phyloP scores from a whole-genome alignment of 37 sponge, comb jelly and placozoan species.

The Corticium candelabrum region DNA sequence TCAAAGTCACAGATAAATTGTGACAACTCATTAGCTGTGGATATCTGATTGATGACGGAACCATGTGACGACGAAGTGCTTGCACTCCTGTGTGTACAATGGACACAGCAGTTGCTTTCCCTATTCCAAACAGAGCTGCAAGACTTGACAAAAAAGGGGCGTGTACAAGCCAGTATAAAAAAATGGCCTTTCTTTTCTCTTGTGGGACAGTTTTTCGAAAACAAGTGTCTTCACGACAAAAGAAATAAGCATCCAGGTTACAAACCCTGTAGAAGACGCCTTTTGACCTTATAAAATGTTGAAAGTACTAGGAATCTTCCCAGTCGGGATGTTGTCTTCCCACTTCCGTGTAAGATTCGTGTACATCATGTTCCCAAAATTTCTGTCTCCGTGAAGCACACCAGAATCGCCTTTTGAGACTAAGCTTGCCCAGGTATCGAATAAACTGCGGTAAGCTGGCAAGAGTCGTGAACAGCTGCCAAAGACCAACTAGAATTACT shows the following conservation, averaged over 20 bases:
- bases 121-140: constrained; percentile 11
- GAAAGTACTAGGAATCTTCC: constrained; percentile 12
- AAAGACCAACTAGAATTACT: too few species aligned
- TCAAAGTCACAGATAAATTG: constrained; percentile 9
- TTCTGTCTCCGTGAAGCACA: too few species aligned
- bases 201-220: background rate
- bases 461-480: too few species aligned
- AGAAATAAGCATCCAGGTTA: background rate
- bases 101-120: background rate
- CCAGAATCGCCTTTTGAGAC: too few species aligned
- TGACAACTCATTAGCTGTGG: constrained; percentile 6
- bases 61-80: background rate
- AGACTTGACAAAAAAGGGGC: background rate
- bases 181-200: constrained; percentile 1
- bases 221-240: background rate
- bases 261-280: constrained; percentile 15
- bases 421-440: too few species aligned
- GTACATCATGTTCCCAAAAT: too few species aligned
- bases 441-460: too few species aligned
- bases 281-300: constrained; percentile 18
- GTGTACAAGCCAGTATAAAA: constrained; percentile 13
- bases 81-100: background rate
- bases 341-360: too few species aligned
- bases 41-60: background rate
- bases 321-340: constrained; percentile 10